Evolutionary conservation across 37 sponge, comb jelly and placozoan genomes (phyloP).

Genomic region (Ianthella basta): DNA sequence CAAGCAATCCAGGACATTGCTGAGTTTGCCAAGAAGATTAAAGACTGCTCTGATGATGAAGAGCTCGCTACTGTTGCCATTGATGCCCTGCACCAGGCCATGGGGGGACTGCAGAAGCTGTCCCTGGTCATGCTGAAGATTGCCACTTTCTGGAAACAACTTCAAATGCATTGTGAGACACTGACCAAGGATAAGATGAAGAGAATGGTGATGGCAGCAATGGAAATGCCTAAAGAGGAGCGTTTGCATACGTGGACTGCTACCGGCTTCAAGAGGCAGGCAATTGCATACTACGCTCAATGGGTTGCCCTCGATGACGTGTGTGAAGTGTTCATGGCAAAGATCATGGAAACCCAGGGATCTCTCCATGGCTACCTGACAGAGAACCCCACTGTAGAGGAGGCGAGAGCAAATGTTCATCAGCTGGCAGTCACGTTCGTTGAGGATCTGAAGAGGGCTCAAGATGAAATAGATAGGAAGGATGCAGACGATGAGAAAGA

Average conservation of each 20-base stretch:
- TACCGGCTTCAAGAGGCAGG: conserved; percentile 41
- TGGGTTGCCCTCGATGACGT: conserved; percentile 75
- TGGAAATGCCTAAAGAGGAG: conserved; percentile 37
- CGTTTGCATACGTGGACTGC: conserved; percentile 55
- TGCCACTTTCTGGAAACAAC: conserved; percentile 63
- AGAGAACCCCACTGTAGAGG: conserved; percentile 59
- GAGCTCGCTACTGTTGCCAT: conserved; percentile 34
- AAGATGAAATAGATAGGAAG: conserved; percentile 22
- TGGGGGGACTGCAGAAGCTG: conserved; percentile 50
- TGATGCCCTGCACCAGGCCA: conserved; percentile 58
- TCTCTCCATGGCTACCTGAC: conserved; percentile 53
- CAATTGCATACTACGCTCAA: conserved; percentile 43
- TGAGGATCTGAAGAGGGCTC: conserved; percentile 11
- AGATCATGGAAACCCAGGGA: conserved; percentile 55
- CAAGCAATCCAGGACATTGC: conserved; percentile 31
- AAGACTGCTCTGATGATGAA: conserved; percentile 31
- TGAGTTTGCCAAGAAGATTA: conserved; percentile 25
- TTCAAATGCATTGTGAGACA: conserved; percentile 55
- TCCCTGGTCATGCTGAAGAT: conserved; percentile 65
- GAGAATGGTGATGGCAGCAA: conserved; percentile 34
- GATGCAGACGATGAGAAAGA: not conserved
- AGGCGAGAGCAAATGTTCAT: conserved; percentile 35
- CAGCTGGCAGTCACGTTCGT: conserved; percentile 33
- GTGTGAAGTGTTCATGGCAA: conserved; percentile 38
- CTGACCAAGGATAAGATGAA: conserved; percentile 31